Evolutionary conservation across 2,888 invertebrate genomes (phyloP), one percentile per base, ranked within the genome.

Genomic region (Phyto melanocephala): DNA sequence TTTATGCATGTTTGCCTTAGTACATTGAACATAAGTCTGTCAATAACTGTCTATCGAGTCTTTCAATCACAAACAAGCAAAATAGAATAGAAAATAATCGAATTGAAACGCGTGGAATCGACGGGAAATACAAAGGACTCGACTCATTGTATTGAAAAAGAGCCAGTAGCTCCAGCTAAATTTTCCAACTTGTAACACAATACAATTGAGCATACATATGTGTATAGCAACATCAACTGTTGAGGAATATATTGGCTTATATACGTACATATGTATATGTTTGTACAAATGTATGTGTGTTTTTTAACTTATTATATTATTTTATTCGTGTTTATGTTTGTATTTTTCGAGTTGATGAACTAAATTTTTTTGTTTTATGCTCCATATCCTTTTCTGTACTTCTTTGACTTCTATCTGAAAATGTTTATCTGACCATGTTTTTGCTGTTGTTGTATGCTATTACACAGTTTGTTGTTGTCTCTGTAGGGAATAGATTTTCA

Each of bases 21-120:
- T 28, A 28, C 6, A 28, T 28, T 28, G 52, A 82, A 62, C 75
- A 79, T 76, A 75, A 79, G 82, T 79, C 82, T 82, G 82, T 82
- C 82, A 82, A 79, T 82, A 82, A 82, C 74, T 82, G 82, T 79
- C 82, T 50, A 79, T 79, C 15, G 65, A 71, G 82, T 79, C 78
- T 71, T 79, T 79, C 82, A 71, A 76, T 82, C 71, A 71, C 70
- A 79, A 56, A 60, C 67, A 65, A 62, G 54, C 52, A 52, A 62
- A 63, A 77, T 70, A 37, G 68, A 60, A 62, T 60, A 45, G 70
- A 70, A 70, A 62, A 70, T 70, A 70, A 70, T 62, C 70, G 77
- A 70, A 70, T 63, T 70, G 77, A 60, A 63, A 24, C 45, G 54
- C 45, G 15, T 70, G 35, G 37, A 35, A 42, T 52, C 54, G 47